phyloP scores from a whole-genome alignment of 2,888 invertebrate species.

The Dryobotodes eremita region DNA sequence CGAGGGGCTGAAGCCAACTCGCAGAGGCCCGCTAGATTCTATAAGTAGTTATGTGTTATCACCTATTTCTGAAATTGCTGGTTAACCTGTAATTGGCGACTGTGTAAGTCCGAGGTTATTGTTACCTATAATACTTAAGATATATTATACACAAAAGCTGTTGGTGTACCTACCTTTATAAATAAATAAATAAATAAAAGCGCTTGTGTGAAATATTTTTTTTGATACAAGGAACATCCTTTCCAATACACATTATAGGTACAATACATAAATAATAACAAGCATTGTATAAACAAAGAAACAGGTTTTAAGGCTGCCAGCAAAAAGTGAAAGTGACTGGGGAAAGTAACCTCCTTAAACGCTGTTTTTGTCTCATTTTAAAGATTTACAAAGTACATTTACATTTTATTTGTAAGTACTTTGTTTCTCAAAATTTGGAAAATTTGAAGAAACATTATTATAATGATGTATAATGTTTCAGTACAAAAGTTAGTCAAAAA shows the following conservation, averaged over 20 bases:
- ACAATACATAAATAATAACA: conserved; percentile 35
- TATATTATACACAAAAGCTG: no score
- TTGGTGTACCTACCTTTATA: no score
- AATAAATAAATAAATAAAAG: neutral
- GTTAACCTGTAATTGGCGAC: no score
- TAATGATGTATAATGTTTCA: neutral
- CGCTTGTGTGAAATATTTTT: neutral
- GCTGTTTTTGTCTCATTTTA: neutral
- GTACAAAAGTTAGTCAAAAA: neutral
- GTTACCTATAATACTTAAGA: no score
- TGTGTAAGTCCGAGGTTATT: no score
- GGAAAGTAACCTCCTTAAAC: conserved; percentile 20
- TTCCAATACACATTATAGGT: neutral
- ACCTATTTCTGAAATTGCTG: no score
- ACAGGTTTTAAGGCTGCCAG: conserved; percentile 31
- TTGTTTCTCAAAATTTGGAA: neutral
- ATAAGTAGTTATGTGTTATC: no score
- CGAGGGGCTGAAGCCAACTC: no score
- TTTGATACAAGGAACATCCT: neutral
- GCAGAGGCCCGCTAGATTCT: no score
- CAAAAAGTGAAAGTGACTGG: conserved; percentile 29
- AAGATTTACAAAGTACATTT: neutral
- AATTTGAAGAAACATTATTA: neutral
- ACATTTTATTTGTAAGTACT: neutral
- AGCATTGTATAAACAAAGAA: conserved; percentile 14